phyloP scores from a whole-genome alignment of 2,113 vertebrate genomes.

The Lophius piscatorius region DNA sequence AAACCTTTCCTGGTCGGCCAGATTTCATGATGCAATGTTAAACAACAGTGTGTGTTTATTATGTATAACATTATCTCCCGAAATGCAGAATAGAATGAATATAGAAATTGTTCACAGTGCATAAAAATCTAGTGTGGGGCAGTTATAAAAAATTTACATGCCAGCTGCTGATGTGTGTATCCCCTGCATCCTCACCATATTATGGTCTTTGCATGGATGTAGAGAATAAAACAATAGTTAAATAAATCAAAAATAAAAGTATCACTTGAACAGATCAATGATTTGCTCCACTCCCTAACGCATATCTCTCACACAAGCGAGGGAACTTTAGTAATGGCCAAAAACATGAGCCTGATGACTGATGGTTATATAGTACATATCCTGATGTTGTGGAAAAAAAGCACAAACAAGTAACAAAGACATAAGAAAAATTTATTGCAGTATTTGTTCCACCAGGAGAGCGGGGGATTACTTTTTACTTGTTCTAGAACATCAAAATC shows the following conservation, averaged over 20 bases:
- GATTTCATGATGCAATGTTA: too few relatives aligned
- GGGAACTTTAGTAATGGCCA: background rate
- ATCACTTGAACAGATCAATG: background rate
- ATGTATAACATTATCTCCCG: too few relatives aligned
- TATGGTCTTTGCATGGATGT: background rate
- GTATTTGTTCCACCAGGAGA: slow-evolving; percentile 93
- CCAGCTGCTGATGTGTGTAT: background rate
- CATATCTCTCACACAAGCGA: background rate
- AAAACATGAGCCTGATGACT: background rate
- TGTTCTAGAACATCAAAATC: slow-evolving; percentile 97
- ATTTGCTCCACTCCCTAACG: background rate
- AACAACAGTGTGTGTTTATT: too few relatives aligned
- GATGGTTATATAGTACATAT: background rate
- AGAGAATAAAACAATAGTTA: background rate
- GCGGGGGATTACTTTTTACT: slow-evolving; percentile 87
- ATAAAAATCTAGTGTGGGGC: too few relatives aligned
- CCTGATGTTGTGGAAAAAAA: slow-evolving; percentile 9
- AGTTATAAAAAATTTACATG: background rate
- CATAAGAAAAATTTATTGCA: slow-evolving; percentile 99
- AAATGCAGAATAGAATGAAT: too few relatives aligned
- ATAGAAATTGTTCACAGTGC: too few relatives aligned
- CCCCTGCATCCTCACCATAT: background rate
- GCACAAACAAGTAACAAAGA: slow-evolving; percentile 89
- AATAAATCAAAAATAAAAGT: too few relatives aligned
- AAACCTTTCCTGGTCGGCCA: too few relatives aligned